These are phyloP conservation scores for Eilema griseolum DNA, from an alignment of 2,888 invertebrate species.

Conservation along the genomic window DNA sequence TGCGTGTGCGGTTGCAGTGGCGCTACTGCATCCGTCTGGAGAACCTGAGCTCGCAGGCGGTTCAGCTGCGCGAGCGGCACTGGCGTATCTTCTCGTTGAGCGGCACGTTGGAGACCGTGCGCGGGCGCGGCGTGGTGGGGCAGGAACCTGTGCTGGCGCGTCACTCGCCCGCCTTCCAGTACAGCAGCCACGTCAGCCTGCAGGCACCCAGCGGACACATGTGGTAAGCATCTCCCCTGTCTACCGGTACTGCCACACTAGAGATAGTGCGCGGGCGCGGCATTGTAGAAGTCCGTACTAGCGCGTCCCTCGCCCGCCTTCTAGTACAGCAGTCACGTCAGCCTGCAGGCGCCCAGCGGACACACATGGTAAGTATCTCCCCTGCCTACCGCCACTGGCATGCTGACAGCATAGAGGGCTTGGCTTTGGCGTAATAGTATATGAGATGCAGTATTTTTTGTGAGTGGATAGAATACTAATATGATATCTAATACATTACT, in stretches of 20 bases:
- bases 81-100: slow-evolving; percentile 99
- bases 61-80: slow-evolving; percentile 98
- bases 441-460: no score
- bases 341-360: slow-evolving; percentile 98
- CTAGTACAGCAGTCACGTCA: slow-evolving; percentile 99
- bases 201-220: slow-evolving; percentile 99
- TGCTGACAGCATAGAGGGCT: no score
- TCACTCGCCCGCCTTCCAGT: slow-evolving; percentile 97
- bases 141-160: slow-evolving; percentile 97
- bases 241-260: slow-evolving; percentile 89
- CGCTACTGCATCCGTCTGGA: slow-evolving; percentile 98
- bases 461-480: no score
- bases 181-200: slow-evolving; percentile 98
- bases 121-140: slow-evolving; percentile 98
- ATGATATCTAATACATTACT: background rate
- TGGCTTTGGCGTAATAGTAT: no score
- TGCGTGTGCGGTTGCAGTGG: slow-evolving; percentile 87
- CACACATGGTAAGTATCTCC: slow-evolving; percentile 95
- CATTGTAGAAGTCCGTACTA: slow-evolving; percentile 98
- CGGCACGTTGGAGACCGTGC: slow-evolving; percentile 96
- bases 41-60: slow-evolving; percentile 95
- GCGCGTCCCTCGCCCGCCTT: slow-evolving; percentile 96
- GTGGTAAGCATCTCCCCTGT: slow-evolving; percentile 88
- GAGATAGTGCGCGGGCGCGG: slow-evolving; percentile 98
- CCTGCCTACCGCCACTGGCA: background rate